Evolutionary conservation across 2,797 vertebrate genomes (phyloP).

Genomic region (Eulemur coronatus): DNA sequence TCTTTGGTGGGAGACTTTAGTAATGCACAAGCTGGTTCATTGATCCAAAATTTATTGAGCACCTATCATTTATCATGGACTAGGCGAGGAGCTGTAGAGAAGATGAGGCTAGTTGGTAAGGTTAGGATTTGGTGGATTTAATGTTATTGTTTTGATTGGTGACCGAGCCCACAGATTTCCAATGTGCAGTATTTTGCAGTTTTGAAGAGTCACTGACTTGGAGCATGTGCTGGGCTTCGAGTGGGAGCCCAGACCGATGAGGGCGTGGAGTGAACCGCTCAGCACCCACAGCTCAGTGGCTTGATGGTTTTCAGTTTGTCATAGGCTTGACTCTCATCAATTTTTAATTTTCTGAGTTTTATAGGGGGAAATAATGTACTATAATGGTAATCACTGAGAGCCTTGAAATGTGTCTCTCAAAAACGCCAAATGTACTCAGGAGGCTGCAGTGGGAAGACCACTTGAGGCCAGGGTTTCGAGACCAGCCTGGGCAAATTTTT

Average conservation of each 20-base stretch:
- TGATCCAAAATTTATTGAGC: background rate
- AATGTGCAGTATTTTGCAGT: background rate
- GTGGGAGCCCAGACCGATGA: background rate
- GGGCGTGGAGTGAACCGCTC: background rate
- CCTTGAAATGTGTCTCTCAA: background rate
- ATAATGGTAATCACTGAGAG: background rate
- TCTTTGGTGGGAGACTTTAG: background rate
- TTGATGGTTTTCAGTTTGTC: background rate
- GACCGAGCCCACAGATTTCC: background rate
- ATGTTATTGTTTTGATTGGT: background rate
- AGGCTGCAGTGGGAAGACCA: background rate
- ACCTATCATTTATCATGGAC: background rate
- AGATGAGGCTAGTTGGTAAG: background rate
- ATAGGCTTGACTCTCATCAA: background rate
- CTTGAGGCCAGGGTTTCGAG: background rate
- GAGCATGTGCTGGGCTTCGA: background rate
- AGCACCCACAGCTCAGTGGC: background rate
- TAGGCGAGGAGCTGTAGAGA: background rate
- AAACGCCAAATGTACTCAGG: background rate
- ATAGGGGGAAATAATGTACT: background rate
- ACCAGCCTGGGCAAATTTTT: background rate
- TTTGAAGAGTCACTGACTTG: background rate
- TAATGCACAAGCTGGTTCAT: background rate
- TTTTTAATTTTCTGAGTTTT: conserved; percentile 28
- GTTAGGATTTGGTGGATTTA: background rate